Conservation (phyloP, 2,888 invertebrate species). For the Bhutanitis thaidina region DNA sequence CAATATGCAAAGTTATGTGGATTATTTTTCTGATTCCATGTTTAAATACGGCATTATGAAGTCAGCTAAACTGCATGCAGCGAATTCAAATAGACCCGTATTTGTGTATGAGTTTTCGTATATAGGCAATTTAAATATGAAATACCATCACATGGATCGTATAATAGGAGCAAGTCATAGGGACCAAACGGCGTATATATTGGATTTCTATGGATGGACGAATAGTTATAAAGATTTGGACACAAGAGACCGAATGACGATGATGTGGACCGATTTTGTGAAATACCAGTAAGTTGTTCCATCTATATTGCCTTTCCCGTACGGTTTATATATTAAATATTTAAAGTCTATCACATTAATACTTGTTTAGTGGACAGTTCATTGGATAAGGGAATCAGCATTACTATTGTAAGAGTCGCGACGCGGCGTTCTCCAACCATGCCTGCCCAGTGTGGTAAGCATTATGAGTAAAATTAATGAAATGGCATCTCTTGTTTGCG, state of each 20-base stretch:
- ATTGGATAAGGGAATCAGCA: too few species aligned
- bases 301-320: too few species aligned
- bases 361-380: too few species aligned
- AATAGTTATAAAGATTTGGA: conserved; percentile 50
- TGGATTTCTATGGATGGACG: conserved; percentile 58
- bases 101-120: conserved; percentile 66
- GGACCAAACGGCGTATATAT: conserved; percentile 61
- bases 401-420: too few species aligned
- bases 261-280: conserved; percentile 66
- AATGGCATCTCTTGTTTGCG: too few species aligned
- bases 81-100: conserved; percentile 39
- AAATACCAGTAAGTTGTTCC: conserved; percentile 55
- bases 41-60: conserved; percentile 62
- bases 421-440: too few species aligned
- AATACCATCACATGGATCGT: conserved; percentile 55
- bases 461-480: too few species aligned
- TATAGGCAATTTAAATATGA: conserved; percentile 54
- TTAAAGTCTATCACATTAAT: too few species aligned
- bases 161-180: conserved; percentile 66
- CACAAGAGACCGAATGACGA: conserved; percentile 56
- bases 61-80: conserved; percentile 54
- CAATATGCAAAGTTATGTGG: conserved; percentile 47
- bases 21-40: conserved; percentile 69
- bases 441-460: too few species aligned
- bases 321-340: too few species aligned